Conservation (phyloP, 2,113 vertebrate genomes). For the Apteryx owenii region DNA sequence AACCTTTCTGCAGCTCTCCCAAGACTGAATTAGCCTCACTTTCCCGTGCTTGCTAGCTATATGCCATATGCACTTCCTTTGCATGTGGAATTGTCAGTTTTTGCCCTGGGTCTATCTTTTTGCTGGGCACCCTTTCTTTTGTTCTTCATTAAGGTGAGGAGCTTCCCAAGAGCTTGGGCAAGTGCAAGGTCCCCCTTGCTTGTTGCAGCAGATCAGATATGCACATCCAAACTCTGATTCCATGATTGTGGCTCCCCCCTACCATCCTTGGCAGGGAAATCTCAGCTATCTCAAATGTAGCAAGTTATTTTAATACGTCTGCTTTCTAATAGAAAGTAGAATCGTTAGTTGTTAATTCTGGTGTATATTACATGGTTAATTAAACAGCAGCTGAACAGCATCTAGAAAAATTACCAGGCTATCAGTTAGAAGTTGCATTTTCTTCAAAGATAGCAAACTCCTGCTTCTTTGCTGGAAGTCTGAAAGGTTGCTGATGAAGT, state of each 20-base stretch:
- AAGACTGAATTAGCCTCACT: background rate
- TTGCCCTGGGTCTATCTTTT: background rate
- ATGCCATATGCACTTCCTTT: background rate
- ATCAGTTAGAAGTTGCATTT: background rate
- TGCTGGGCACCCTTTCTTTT: background rate
- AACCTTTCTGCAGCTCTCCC: background rate
- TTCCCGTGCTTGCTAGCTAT: background rate
- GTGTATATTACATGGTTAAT: background rate
- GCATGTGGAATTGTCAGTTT: background rate
- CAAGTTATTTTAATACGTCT: background rate
- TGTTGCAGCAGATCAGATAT: background rate
- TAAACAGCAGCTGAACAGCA: constrained; percentile 18
- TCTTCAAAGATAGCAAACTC: background rate
- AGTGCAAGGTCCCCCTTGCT: background rate
- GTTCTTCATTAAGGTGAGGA: background rate
- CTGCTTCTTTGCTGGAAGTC: background rate
- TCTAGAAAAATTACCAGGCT: background rate
- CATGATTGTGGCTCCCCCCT: background rate
- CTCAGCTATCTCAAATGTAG: background rate
- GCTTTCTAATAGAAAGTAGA: background rate
- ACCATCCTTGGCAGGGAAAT: background rate
- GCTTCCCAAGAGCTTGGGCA: background rate
- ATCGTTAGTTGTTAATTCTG: background rate
- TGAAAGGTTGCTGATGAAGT: background rate
- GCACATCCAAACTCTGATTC: background rate